Base-by-base conservation (phyloP, 2,888 invertebrate species). In the Aporophyla lueneburgensis region DNA sequence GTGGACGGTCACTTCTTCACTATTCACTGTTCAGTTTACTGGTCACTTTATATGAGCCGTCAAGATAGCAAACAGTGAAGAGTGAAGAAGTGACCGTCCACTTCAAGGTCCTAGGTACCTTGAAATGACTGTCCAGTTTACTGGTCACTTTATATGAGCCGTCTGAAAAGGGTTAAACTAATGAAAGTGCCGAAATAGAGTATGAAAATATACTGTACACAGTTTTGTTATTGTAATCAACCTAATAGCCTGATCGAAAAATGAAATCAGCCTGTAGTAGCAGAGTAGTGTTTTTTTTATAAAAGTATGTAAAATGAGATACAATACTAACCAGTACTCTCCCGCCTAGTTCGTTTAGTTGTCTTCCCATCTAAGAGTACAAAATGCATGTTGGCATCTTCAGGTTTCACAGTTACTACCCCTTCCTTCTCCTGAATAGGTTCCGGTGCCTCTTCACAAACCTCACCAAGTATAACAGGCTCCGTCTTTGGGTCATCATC, bases 381-480 rank as follows among this genome's bases (percentile, higher is more conserved):
- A 86, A 92, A 93, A 77, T 93, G 93, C 89, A 92, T 89, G 69
- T 90, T 89, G 14, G 88, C 71, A n/a, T 88, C 85, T 49, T 89
- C 89, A 51, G 88, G 81, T 62, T 88, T 88, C 3, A 80, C 62
- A 12, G 56, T 58, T 10, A 76, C 33, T 5, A 73, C 80, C 5
- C 75, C 80, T 43, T 5, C 71, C 16, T 86, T 86, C 61, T 80
- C 69, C 21, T 71, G 27, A 16, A 83, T 66, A 27, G 86, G 65
- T 16, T 89, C 88, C 0, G 92, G 88, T 0, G 88, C 86, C 7
- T 91, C 86, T 68, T 94, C 94, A 75, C 94, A 94, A 5, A 94
- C 91, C 66, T 95, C 94, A 6, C 91, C 93, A 4, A 96, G 82
- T 43, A 94, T 91, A 3, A 95, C 90, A 0, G 95, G 92, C 62